These are phyloP conservation scores for Scrobipalpa costella DNA, from an alignment of 2,888 invertebrate species.

Conservation along the genomic window DNA sequence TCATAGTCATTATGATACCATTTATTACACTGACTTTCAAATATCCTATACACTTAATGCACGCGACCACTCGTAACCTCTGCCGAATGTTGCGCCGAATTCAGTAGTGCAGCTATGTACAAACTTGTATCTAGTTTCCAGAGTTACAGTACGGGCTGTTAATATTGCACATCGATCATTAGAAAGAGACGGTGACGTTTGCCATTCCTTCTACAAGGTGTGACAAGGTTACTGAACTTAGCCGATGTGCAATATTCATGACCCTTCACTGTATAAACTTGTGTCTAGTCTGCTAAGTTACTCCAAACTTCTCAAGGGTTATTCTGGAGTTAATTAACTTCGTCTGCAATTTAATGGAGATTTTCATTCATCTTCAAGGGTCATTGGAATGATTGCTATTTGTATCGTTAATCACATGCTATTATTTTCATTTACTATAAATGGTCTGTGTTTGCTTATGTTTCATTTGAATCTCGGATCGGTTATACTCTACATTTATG, in stretches of 20 bases:
- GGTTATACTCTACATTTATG: no score
- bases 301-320: constrained; percentile 15
- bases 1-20: no score
- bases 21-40: neutral
- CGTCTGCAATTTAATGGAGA: neutral
- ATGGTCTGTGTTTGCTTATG: neutral
- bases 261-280: constrained; percentile 1
- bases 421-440: neutral
- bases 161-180: no score
- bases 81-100: constrained; percentile 48
- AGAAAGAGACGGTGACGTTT: no score
- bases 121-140: constrained; percentile 10
- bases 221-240: no score
- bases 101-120: constrained; percentile 33
- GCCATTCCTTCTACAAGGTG: no score
- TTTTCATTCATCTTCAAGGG: constrained; percentile 5
- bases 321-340: constrained; percentile 16
- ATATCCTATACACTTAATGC: constrained; percentile 34
- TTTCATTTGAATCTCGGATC: no score
- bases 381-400: neutral
- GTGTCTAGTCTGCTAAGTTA: constrained; percentile 11
- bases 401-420: neutral
- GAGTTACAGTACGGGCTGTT: neutral
- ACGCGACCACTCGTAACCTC: constrained; percentile 37
- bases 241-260: no score